phyloP scores from a whole-genome alignment of 2,888 invertebrate genomes.

The Epinotia brunnichana region DNA sequence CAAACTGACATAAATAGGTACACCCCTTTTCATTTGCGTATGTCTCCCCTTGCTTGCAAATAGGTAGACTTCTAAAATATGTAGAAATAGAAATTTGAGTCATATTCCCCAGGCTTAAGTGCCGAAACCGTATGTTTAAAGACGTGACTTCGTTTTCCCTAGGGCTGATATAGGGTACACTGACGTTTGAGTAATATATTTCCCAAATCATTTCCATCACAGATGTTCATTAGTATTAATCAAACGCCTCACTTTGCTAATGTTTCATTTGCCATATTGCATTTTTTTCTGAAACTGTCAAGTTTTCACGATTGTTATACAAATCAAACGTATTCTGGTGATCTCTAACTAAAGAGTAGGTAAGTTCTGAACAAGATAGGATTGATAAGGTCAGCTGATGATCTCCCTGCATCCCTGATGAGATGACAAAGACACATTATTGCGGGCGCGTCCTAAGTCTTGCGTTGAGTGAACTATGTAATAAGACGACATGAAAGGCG shows the following conservation, averaged over 20 bases:
- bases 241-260: not conserved
- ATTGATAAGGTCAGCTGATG: no score
- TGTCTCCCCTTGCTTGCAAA: not conserved
- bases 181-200: not conserved
- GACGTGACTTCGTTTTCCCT: not conserved
- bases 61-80: not conserved
- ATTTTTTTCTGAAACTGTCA: no score
- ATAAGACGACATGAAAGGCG: no score
- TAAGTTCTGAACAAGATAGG: no score
- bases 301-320: no score
- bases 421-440: no score
- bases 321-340: no score
- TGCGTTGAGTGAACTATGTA: no score
- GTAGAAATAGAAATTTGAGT: not conserved
- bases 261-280: not conserved
- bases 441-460: no score
- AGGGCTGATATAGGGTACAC: not conserved
- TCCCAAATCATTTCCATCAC: not conserved
- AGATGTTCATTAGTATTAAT: no score
- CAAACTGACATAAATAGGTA: not conserved
- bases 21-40: slow-evolving; percentile 10
- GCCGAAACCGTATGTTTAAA: not conserved
- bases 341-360: no score
- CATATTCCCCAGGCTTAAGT: not conserved
- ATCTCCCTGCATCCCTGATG: no score